Evolutionary conservation across 2,888 invertebrate species (phyloP).

Genomic region (Pristionchus exspectatus): DNA sequence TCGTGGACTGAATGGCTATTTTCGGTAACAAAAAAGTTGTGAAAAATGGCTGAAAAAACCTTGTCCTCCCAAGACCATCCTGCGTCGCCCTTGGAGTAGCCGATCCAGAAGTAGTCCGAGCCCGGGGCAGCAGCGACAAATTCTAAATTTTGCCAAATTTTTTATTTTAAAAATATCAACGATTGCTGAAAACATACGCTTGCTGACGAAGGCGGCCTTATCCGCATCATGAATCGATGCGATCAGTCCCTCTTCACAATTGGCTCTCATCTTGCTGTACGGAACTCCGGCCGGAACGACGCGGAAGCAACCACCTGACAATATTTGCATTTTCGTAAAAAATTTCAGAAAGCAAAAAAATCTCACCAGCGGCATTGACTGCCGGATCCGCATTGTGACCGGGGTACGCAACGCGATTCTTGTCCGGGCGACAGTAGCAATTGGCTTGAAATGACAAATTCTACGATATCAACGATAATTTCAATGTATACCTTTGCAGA

Average conservation of each 20-base stretch:
- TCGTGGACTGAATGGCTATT: not conserved
- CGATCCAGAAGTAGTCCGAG: slow-evolving; percentile 12
- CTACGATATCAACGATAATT: no score
- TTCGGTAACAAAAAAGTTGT: no score
- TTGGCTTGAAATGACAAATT: not conserved
- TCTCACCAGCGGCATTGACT: not conserved
- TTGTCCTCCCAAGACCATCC: not conserved
- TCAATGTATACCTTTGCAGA: slow-evolving; percentile 14
- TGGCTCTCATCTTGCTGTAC: not conserved
- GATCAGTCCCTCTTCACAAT: not conserved
- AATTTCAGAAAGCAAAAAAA: no score
- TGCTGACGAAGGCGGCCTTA: not conserved
- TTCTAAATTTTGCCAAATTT: not conserved
- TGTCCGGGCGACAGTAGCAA: not conserved
- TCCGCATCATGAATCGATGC: not conserved
- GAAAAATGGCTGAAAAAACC: no score
- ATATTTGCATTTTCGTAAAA: no score
- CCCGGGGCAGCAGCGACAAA: not conserved
- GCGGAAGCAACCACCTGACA: slow-evolving; percentile 20
- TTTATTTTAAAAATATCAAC: not conserved
- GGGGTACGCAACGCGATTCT: not conserved
- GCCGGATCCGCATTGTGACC: not conserved
- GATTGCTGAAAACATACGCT: not conserved
- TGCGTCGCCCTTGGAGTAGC: not conserved
- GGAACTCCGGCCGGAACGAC: not conserved